phyloP scores from a whole-genome alignment of 2,888 invertebrate species.

The Oxyteleia sp. region DNA sequence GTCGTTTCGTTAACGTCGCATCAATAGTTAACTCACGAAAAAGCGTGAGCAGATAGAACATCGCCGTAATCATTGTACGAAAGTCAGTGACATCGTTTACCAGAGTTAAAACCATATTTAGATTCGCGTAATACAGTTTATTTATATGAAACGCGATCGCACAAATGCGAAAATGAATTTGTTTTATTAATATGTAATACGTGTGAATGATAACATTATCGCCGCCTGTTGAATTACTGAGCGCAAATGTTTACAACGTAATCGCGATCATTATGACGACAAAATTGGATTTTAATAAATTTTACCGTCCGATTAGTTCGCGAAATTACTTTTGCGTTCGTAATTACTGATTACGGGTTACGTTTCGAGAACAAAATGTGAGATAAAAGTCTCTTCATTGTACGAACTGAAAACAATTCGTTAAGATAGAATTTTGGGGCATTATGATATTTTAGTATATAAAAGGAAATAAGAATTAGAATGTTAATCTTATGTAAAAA shows the following conservation, averaged over 20 bases:
- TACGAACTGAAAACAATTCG: no score
- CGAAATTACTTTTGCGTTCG: conserved; percentile 8
- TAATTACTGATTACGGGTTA: conserved; percentile 12
- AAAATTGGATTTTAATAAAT: conserved; percentile 38
- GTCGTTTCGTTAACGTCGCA: no score
- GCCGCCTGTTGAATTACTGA: conserved; percentile 17
- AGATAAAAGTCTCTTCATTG: neutral
- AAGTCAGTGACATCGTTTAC: neutral
- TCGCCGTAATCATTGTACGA: neutral
- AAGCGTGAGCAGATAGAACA: no score
- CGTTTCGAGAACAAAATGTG: neutral
- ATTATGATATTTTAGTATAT: no score
- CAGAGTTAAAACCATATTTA: conserved; percentile 22
- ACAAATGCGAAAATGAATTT: conserved; percentile 10
- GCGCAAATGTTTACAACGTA: conserved; percentile 30
- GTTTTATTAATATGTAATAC: conserved; percentile 37
- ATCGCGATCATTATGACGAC: conserved; percentile 27
- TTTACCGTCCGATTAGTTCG: conserved; percentile 18
- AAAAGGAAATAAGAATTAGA: no score
- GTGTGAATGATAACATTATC: conserved; percentile 16
- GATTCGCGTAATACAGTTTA: conserved; percentile 13
- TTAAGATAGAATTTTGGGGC: no score
- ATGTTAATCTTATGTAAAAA: no score
- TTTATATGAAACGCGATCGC: conserved; percentile 10
- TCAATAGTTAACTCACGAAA: no score